A percentile compares a stretch with the other conserved stretches of the same genome.
These are phyloP conservation scores for Microtus ochrogaster DNA, from an alignment of 2,113 vertebrate species.

Conservation along the genomic window DNA sequence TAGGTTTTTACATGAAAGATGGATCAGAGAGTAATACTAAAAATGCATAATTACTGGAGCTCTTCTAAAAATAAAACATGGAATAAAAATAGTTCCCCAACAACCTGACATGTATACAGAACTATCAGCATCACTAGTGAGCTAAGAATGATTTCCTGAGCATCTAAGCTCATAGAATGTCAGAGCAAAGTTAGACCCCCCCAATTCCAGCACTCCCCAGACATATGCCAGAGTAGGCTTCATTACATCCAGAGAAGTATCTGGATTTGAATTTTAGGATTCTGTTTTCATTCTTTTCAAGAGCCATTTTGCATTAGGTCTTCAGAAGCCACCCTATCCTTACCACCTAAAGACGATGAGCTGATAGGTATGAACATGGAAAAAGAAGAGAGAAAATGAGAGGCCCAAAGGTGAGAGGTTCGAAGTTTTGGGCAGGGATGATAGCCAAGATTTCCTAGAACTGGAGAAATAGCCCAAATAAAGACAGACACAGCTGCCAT, in stretches of 20 bases:
- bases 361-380: neutral
- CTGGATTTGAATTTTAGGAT: neutral
- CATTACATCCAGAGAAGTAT: neutral
- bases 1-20: neutral
- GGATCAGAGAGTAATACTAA: conserved; percentile 55
- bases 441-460: neutral
- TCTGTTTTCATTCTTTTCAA: neutral
- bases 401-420: neutral
- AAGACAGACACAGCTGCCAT: neutral
- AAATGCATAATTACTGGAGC: neutral
- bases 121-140: neutral
- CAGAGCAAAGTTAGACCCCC: neutral
- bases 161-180: neutral
- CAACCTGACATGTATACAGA: neutral
- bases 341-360: neutral
- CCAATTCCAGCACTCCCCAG: neutral
- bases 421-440: neutral
- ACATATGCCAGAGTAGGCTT: neutral
- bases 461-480: neutral
- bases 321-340: neutral
- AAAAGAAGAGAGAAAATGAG: neutral
- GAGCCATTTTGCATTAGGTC: neutral
- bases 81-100: conserved; percentile 71
- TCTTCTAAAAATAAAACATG: conserved; percentile 18
- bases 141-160: accelerated